Base-by-base conservation (phyloP, 2,113 vertebrate genomes). In the Myxocyprinus asiaticus region DNA sequence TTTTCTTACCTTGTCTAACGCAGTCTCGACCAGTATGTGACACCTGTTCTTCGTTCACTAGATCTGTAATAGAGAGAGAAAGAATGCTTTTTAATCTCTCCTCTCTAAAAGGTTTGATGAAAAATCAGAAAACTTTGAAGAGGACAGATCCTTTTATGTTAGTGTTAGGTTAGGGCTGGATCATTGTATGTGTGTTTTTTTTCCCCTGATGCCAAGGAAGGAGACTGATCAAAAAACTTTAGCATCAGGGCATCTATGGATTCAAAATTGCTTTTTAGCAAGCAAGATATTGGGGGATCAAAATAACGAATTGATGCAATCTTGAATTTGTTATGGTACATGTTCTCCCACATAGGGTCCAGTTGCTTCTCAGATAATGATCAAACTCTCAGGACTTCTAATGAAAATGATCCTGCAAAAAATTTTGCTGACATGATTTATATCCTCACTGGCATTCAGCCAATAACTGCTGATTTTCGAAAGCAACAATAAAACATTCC, bases 131-230 rank as follows among this genome's bases (percentile, higher is more conserved):
- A 53, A 33, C 22, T 22, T 9, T 42, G 59, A 65, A 53, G 22
- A 51, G 22, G 62, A 10, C 47, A 8, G 7, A 53, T 76, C 17
- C 73, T 76, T 76, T 76, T 65, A 76, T 76, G 61, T 76, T 76
- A 43, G 48, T 47, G 58, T 65, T 48, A 61, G 55, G 70, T 45
- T 44, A 61, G 56, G 43, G 56, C 12, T 51, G n/a, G 47, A 64
- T 62, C 58, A 17, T 75, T 14, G 44, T 51, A 14, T 51, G 51
- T 15, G 6, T 45, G 17, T 63, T 75, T 14, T 63, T 15, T 17
- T 51, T 14, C 5, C 5, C 4, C 47, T 73, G n/a, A 73, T 61
- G 22, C 1, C 56, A 44, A 5, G 11, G 2, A 76, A 53, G 7
- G 7, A 76, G 61, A 17, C 22, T 50, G 11, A n/a, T 65, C 61